Evolutionary conservation across 2,797 vertebrate species (phyloP).

Genomic region (Gymnothorax javanicus): DNA sequence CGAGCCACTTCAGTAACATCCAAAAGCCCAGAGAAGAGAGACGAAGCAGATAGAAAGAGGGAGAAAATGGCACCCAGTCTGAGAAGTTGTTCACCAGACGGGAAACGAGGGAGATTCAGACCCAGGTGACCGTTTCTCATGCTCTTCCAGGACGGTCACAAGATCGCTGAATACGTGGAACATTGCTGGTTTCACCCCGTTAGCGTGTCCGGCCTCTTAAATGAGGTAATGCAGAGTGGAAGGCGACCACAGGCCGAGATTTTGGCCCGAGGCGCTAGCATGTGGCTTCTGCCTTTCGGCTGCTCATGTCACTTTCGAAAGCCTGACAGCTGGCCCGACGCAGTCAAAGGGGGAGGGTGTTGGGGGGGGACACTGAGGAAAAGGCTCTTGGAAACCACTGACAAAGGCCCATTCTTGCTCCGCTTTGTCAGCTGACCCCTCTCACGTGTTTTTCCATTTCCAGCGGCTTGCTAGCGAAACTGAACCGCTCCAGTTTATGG

Average conservation of each 20-base stretch:
- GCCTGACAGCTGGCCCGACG: constrained; percentile 32
- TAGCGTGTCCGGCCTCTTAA: constrained; percentile 33
- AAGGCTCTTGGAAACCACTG: constrained; percentile 38
- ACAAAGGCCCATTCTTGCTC: constrained; percentile 52
- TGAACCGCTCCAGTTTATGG: constrained; percentile 38
- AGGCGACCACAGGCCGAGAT: constrained; percentile 54
- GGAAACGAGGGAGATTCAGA: constrained; percentile 39
- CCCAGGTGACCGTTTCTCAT: constrained; percentile 57
- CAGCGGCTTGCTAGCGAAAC: neutral
- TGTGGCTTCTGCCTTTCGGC: constrained; percentile 41
- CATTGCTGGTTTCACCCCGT: constrained; percentile 32
- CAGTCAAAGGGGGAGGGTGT: neutral
- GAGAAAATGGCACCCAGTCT: neutral
- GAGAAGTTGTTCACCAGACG: neutral
- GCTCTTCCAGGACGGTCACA: constrained; percentile 45
- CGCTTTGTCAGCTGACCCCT: constrained; percentile 30
- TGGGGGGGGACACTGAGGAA: neutral
- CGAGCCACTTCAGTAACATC: neutral
- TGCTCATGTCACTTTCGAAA: constrained; percentile 48
- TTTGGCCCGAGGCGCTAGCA: constrained; percentile 40
- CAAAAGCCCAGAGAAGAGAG: neutral
- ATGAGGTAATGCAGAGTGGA: constrained; percentile 40
- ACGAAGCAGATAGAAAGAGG: neutral
- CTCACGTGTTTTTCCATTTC: constrained; percentile 44
- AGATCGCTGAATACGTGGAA: constrained; percentile 39